Evolutionary conservation across 53 echinoderm and acorn worm species (phyloP).

Genomic region (Patiria pectinifera): DNA sequence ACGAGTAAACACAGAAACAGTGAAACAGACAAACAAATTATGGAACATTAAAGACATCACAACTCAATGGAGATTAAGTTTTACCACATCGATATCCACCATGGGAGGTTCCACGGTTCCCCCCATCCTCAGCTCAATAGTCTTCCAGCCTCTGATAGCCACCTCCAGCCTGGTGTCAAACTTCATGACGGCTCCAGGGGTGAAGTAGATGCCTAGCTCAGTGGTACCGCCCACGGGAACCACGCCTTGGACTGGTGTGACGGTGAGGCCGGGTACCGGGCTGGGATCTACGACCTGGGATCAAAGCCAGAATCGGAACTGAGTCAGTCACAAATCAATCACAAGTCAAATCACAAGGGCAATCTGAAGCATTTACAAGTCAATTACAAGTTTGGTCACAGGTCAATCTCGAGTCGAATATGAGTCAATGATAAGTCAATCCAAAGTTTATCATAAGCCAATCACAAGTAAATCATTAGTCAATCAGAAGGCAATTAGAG

Average conservation of each 20-base stretch:
- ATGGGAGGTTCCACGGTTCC: constrained; percentile 95
- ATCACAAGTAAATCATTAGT: too few species aligned
- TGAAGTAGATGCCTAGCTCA: constrained; percentile 85
- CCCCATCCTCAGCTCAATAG: constrained; percentile 96
- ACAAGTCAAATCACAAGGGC: background rate
- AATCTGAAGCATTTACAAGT: too few species aligned
- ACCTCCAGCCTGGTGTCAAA: constrained; percentile 98
- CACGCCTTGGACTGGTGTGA: constrained; percentile 94
- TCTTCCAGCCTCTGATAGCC: constrained; percentile 97
- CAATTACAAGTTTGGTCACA: too few species aligned
- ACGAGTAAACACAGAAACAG: too few species aligned
- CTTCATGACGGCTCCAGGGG: constrained; percentile 96
- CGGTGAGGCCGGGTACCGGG: constrained; percentile 92
- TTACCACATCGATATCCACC: constrained; percentile 94
- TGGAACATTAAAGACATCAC: too few species aligned
- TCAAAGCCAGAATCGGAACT: background rate
- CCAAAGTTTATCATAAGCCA: too few species aligned
- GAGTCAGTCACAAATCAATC: background rate
- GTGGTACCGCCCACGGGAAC: constrained; percentile 95
- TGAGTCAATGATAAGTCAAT: too few species aligned
- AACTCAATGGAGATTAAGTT: too few species aligned
- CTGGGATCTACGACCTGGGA: constrained; percentile 91
- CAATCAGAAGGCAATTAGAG: background rate
- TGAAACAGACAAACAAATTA: too few species aligned
- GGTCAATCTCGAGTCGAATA: too few species aligned